A percentile compares a stretch with the other conserved stretches of the same genome.
Conservation (phyloP, 2,113 vertebrate species). For the Leptodactylus fuscus region DNA sequence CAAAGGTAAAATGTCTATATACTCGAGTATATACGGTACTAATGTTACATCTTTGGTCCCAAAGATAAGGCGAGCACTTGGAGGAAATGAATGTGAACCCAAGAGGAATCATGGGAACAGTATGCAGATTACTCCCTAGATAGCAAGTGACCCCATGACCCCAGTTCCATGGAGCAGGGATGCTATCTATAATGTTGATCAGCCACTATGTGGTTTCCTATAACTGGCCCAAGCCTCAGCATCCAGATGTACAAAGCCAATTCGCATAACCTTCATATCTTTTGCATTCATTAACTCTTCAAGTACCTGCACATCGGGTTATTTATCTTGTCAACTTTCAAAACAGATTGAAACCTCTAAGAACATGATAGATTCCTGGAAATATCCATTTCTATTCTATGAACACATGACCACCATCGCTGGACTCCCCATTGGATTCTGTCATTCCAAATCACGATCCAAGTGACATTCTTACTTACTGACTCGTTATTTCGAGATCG, state of each 20-base stretch:
- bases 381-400: constrained; percentile 30
- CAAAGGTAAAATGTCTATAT: background rate
- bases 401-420: background rate
- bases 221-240: background rate
- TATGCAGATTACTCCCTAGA: background rate
- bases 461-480: constrained; percentile 39
- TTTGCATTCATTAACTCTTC: background rate
- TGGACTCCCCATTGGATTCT: constrained; percentile 17
- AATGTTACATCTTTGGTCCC: background rate
- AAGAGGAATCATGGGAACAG: background rate
- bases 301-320: background rate
- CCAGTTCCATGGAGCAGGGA: background rate
- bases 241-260: background rate
- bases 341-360: background rate
- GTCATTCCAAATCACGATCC: constrained; percentile 41
- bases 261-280: background rate
- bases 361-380: constrained; percentile 21
- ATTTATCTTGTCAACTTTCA: background rate
- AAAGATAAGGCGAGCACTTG: too few species aligned
- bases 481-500: constrained; percentile 31
- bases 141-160: background rate
- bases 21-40: too few species aligned
- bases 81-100: background rate
- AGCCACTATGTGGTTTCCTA: background rate
- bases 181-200: background rate